phyloP scores from a whole-genome alignment of 2,113 vertebrate species.

The Pitta sordida region DNA sequence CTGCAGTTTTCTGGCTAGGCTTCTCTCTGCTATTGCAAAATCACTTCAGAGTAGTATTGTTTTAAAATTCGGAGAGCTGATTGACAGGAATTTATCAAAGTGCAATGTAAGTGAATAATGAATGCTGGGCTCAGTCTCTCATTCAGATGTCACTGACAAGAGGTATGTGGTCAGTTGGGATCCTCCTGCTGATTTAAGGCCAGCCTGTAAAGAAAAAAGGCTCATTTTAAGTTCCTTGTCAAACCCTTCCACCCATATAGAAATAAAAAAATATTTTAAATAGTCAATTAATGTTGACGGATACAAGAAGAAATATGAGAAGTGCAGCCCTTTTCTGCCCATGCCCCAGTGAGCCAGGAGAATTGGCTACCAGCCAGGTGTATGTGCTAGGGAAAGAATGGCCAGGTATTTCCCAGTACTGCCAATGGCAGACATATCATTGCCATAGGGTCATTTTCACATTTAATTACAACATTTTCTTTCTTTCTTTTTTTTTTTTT shows the following conservation, averaged over 20 bases:
- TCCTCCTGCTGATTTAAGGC: background rate
- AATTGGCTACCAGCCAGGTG: background rate
- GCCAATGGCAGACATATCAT: background rate
- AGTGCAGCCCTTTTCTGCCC: background rate
- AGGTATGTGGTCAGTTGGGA: background rate
- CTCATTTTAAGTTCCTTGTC: background rate
- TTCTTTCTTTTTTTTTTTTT: background rate
- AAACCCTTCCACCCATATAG: rapidly evolving
- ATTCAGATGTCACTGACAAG: background rate
- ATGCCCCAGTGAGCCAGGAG: background rate
- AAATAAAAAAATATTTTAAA: background rate
- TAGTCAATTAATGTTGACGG: background rate
- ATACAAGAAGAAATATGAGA: background rate
- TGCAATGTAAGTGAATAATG: background rate
- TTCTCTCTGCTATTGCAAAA: background rate
- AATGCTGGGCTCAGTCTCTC: background rate
- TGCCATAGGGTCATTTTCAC: background rate
- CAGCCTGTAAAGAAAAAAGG: background rate
- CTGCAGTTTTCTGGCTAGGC: background rate
- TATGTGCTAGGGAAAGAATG: background rate
- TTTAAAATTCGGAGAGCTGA: background rate
- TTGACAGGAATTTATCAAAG: background rate
- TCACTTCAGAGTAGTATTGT: background rate
- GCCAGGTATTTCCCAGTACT: background rate
- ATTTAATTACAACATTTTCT: background rate